phyloP scores from a whole-genome alignment of 2,888 invertebrate species.

The Ectemnius lituratus region DNA sequence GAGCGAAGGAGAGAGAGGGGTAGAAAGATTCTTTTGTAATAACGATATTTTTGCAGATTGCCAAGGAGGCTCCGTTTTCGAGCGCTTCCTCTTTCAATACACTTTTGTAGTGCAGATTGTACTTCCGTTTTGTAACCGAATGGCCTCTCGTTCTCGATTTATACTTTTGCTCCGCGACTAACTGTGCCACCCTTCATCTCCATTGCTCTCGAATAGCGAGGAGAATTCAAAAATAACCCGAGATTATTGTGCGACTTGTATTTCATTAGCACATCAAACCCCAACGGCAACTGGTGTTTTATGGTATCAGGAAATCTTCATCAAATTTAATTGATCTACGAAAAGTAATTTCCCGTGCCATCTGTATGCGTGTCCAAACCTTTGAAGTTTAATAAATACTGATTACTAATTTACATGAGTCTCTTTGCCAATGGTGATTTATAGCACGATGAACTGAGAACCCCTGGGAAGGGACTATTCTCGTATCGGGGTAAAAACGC shows the following conservation, averaged over 20 bases:
- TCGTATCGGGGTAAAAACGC: slow-evolving; percentile 70
- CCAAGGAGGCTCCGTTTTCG: not conserved
- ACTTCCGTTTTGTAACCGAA: too few relatives aligned
- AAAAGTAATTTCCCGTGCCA: slow-evolving; percentile 65
- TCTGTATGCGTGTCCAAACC: slow-evolving; percentile 55
- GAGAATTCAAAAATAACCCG: slow-evolving; percentile 1
- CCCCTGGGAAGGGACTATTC: slow-evolving; percentile 66
- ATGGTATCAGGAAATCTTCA: slow-evolving; percentile 64
- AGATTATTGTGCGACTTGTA: slow-evolving; percentile 46
- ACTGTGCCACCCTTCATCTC: too few relatives aligned
- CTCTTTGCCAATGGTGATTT: too few relatives aligned
- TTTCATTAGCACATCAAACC: slow-evolving; percentile 45
- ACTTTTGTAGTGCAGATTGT: too few relatives aligned
- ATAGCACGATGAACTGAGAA: slow-evolving; percentile 50
- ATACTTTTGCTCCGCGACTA: too few relatives aligned
- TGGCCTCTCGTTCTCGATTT: too few relatives aligned
- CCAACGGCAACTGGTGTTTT: slow-evolving; percentile 30
- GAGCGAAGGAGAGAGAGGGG: not conserved
- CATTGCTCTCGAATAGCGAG: not conserved
- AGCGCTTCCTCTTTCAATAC: slow-evolving; percentile 5
- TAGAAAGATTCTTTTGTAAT: not conserved
- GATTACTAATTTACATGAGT: too few relatives aligned
- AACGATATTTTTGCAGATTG: slow-evolving; percentile 1
- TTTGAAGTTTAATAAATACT: too few relatives aligned
- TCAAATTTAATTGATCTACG: slow-evolving; percentile 64